Conservation (phyloP, 1,140 invertebrate species). For the Drosophila albomicans region DNA sequence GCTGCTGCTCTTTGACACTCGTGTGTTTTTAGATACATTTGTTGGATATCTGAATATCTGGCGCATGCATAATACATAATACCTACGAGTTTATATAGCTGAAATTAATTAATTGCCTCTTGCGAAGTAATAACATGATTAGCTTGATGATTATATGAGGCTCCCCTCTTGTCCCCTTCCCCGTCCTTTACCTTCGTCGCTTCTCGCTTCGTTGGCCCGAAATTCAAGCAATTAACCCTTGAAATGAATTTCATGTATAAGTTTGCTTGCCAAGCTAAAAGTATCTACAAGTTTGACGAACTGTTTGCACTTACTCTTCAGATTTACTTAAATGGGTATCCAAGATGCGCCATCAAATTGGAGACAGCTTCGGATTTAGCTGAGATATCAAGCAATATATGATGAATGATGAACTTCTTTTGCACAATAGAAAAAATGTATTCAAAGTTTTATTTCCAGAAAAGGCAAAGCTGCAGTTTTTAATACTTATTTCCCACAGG, state of each 20-base stretch:
- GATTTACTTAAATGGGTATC: constrained; percentile 16
- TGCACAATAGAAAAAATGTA: neutral
- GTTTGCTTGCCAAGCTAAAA: constrained; percentile 56
- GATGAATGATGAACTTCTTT: neutral
- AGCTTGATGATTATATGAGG: constrained; percentile 43
- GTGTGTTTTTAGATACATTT: constrained; percentile 59
- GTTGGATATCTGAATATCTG: constrained; percentile 51
- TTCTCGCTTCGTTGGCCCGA: constrained; percentile 28
- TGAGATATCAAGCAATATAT: neutral
- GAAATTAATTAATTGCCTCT: constrained; percentile 78
- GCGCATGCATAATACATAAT: constrained; percentile 47
- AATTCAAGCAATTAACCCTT: constrained; percentile 72
- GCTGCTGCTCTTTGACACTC: constrained; percentile 39
- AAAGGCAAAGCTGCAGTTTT: neutral
- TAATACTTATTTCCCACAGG: neutral
- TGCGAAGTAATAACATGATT: constrained; percentile 77
- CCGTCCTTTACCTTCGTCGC: constrained; percentile 26
- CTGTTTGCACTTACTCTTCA: constrained; percentile 33
- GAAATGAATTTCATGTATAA: constrained; percentile 46
- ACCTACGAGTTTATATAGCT: constrained; percentile 49
- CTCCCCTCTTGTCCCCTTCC: no score
- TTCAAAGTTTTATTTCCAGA: neutral
- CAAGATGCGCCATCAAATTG: constrained; percentile 6
- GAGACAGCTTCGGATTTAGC: neutral
- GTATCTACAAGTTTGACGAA: constrained; percentile 60